Conservation (phyloP, 2,113 vertebrate species). For the Collichthys lucidus region DNA sequence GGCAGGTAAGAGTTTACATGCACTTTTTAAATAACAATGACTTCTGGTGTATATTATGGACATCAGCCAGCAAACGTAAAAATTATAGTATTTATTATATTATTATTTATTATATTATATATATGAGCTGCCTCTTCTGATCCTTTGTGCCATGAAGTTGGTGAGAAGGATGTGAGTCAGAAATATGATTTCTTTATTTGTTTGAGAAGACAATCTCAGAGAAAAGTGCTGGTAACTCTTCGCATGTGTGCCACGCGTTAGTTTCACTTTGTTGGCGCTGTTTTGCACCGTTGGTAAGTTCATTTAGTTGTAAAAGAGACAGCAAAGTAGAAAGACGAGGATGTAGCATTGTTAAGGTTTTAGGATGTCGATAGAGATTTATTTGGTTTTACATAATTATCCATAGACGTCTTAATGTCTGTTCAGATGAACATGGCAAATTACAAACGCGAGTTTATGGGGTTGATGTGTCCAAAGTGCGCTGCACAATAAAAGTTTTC, state of each 20-base stretch:
- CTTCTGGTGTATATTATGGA: not conserved
- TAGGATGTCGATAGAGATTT: too few species aligned
- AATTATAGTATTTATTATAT: too few species aligned
- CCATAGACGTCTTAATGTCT: too few species aligned
- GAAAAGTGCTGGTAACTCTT: not conserved
- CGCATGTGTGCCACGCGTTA: not conserved
- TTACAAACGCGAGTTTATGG: not conserved
- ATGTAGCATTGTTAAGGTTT: not conserved
- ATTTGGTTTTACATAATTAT: too few species aligned
- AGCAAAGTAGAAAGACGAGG: too few species aligned
- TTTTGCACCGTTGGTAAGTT: too few species aligned
- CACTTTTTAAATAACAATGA: not conserved
- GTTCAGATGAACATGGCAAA: too few species aligned
- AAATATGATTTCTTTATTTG: not conserved
- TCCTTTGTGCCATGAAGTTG: not conserved
- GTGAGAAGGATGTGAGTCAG: too few species aligned
- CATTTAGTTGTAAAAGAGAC: too few species aligned
- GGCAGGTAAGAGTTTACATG: conserved; percentile 35
- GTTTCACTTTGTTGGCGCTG: not conserved
- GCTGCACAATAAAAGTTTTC: not conserved
- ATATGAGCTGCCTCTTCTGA: too few species aligned
- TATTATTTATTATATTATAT: too few species aligned
- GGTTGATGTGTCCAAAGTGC: not conserved
- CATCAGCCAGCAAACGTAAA: too few species aligned
- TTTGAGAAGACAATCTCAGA: not conserved